Base-by-base conservation (phyloP, 2,797 vertebrate genomes). In the Arctocebus calabarensis region DNA sequence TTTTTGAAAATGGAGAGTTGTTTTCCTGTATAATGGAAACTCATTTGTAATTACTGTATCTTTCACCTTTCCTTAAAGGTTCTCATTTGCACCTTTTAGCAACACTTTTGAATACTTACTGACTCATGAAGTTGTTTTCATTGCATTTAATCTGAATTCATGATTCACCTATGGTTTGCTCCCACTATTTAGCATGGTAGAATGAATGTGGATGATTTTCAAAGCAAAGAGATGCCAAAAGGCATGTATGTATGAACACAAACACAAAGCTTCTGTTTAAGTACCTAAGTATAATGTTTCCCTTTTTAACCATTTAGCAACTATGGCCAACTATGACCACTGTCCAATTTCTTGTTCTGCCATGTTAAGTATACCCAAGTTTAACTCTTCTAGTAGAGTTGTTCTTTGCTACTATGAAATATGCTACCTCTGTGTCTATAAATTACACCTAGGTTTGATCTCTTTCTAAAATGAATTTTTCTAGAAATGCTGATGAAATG, bases 381-480 rank as follows among this genome's bases (percentile, higher is more conserved):
- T 62, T 73, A 52, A 40, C 14, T 37, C 32, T 84, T 91, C 37
- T 71, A 59, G 9, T 71, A 37, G 45, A 19, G 3, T 70, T 89
- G 29, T 45, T 86, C 37, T 62, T 73, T 84, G 71, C 71, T 83
- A 70, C 45, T 7, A 32, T 70, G 64, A 96, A 93, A 86, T 87
- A 75, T 77, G 52, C 29, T 74, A 90, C 81, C 40, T 57, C 84
- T 61, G 27, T 78, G 48, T 79, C 75, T 75, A 23, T 70, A 92
- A 59, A 66, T 32, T 89, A 40, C 68, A 81, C 52, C 70, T 86
- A 61, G n/a, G 90, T 88, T 85, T 82, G 20, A 85, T 71, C 37
- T 95, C 45, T 59, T 84, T 88, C 73, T 75, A 64, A 93, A 90
- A 91, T 89, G 52, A 92, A 88, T 81, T 84, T 66, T 91, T 20